Conservation (phyloP, 2,113 vertebrate genomes). For the Hippocampus comes region DNA sequence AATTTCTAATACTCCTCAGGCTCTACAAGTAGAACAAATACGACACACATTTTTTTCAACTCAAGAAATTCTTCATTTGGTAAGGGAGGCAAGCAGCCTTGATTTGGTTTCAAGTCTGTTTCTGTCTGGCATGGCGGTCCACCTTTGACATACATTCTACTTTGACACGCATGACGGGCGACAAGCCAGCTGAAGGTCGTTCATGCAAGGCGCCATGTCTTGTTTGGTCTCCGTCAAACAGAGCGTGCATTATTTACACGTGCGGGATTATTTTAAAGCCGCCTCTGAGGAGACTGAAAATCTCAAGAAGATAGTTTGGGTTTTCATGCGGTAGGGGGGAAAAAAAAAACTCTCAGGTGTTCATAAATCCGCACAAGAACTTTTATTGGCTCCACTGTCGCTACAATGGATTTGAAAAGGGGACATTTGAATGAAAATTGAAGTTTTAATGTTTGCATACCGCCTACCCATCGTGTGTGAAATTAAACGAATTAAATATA, state of each 20-base stretch:
- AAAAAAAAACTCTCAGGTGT: background rate
- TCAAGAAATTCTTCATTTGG: too few relatives aligned
- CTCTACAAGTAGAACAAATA: too few relatives aligned
- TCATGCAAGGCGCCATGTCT: constrained; percentile 16
- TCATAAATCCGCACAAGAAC: background rate
- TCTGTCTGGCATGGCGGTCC: background rate
- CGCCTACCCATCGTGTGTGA: background rate
- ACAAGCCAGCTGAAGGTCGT: background rate
- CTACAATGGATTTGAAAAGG: background rate
- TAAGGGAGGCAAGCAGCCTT: background rate
- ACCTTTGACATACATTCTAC: background rate
- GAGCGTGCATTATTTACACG: constrained; percentile 39
- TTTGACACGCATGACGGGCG: background rate
- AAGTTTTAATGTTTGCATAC: background rate
- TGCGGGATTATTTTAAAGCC: constrained; percentile 13
- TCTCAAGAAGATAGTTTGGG: background rate
- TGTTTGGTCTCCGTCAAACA: constrained; percentile 47
- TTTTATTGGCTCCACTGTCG: background rate
- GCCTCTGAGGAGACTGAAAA: constrained; percentile 40
- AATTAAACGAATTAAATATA: background rate
- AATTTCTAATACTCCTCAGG: too few relatives aligned
- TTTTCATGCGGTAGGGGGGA: background rate
- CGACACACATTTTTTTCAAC: too few relatives aligned
- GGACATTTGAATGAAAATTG: background rate
- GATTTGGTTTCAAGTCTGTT: background rate